Base-by-base conservation (phyloP, 2,888 invertebrate species). In the Oegoconia quadripuncta region DNA sequence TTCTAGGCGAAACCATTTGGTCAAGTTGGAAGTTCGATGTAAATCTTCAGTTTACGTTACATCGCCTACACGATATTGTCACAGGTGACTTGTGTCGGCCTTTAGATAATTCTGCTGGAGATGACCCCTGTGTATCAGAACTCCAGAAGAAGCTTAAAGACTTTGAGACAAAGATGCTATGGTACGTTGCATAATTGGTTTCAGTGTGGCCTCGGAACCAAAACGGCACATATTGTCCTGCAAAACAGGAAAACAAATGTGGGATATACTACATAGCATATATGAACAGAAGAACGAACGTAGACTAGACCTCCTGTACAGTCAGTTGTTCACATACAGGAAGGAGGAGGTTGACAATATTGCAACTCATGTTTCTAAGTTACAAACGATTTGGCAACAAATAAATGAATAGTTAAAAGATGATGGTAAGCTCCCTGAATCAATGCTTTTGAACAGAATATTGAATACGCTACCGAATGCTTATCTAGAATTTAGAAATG, bases 251-350 rank as follows among this genome's bases (percentile, higher is more conserved):
- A 25, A 25, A 11, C 8, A 25, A n/a, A 25, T 25, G 25, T 25
- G 25, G 25, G 25, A 25, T n/a, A 25, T n/a, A 25, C 11, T 25
- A 25, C 25, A 25, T 15, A 25, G 25, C 4, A 11, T 26, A 2
- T 34, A 34, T 16, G 25, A 34, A 15, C 34, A 34, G 11, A 34
- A 34, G 34, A 34, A 34, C 14, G 25, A 34, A 3, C 12, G 34
- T 5, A 34, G 34, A 11, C 20, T 34, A 9, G 34, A 34, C 3
- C 4, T 34, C 7, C 20, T 34, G 11, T 34, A 34, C 15, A 18
- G 25, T 13, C 14, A 23, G 3, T 11, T 23, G 23, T 34, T 34
- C n/a, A 34, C 34, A 14, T 34, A 23, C 28, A 16, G 11, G 9
- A 15, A 30, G 13, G 30, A 16, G 14, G 16, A 16, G 16, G 14